Conservation (phyloP, 37 sponge, comb jelly and placozoan species). For the Halichondria panicea region DNA sequence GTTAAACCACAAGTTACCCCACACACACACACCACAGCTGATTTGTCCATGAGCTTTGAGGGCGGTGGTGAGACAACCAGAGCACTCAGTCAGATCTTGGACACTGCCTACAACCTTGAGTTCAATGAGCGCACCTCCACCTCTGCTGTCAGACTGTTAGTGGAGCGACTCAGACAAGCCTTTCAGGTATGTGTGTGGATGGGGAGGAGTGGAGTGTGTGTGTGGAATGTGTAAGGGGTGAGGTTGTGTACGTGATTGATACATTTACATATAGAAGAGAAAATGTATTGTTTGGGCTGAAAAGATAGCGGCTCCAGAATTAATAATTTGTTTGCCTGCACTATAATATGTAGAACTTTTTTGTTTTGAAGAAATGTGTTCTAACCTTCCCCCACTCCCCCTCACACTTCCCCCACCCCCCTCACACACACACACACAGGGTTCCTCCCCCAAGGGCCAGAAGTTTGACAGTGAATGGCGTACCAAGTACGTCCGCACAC, state of each 20-base stretch:
- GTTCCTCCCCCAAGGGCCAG: slow-evolving; percentile 47
- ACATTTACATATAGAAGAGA: not conserved
- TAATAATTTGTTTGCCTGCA: not conserved
- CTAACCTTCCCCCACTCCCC: not conserved
- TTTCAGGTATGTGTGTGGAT: slow-evolving; percentile 33
- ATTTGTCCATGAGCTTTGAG: too few relatives aligned
- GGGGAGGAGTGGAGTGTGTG: not conserved
- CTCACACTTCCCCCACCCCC: not conserved
- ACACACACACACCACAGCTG: too few relatives aligned
- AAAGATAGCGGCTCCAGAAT: too few relatives aligned
- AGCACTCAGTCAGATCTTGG: slow-evolving; percentile 81
- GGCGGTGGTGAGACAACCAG: slow-evolving; percentile 19
- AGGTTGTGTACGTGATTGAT: not conserved
- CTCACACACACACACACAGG: slow-evolving; percentile 4
- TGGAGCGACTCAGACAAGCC: slow-evolving; percentile 73
- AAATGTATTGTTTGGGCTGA: too few relatives aligned
- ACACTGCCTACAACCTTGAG: slow-evolving; percentile 87
- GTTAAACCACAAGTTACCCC: too few relatives aligned
- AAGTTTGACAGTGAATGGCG: slow-evolving; percentile 76
- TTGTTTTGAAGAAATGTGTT: too few relatives aligned
- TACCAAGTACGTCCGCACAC: slow-evolving; percentile 67
- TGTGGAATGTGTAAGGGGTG: not conserved
- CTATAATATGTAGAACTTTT: not conserved
- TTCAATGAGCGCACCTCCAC: slow-evolving; percentile 77
- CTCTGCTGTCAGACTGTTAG: slow-evolving; percentile 78